Percentiles rank a stretch among this genome's conserved stretches.
phyloP scores from a whole-genome alignment of 2,888 invertebrate species.

The Kuschelorhynchus macadamiae region DNA sequence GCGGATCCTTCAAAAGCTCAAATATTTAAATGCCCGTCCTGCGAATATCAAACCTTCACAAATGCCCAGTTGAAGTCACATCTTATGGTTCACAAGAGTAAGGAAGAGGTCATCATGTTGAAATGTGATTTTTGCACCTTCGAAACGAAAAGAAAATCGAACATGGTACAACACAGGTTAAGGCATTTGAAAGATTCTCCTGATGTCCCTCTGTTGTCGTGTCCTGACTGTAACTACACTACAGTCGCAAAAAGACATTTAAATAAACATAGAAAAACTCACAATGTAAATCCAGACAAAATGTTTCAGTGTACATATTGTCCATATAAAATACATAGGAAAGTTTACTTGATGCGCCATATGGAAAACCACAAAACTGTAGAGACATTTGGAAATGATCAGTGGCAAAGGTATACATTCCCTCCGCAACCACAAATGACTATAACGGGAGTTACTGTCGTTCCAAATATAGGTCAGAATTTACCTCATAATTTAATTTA shows the following conservation, averaged over 20 bases:
- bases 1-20: conserved; percentile 42
- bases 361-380: conserved; percentile 45
- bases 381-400: conserved; percentile 39
- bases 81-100: conserved; percentile 46
- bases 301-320: conserved; percentile 48
- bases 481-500: conserved; percentile 33
- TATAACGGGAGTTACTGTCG: conserved; percentile 44
- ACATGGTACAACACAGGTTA: conserved; percentile 45
- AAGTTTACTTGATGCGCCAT: conserved; percentile 44
- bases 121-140: conserved; percentile 46
- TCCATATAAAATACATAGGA: conserved; percentile 45
- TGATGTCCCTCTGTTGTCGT: conserved; percentile 43
- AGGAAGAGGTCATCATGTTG: conserved; percentile 44
- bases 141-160: conserved; percentile 46
- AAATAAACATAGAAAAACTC: conserved; percentile 45
- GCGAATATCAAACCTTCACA: conserved; percentile 45
- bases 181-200: conserved; percentile 46
- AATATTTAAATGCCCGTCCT: conserved; percentile 43
- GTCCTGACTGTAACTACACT: conserved; percentile 46
- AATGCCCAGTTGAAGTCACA: conserved; percentile 46
- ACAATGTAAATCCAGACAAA: conserved; percentile 47
- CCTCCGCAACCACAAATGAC: conserved; percentile 36
- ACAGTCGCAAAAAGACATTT: conserved; percentile 45
- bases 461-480: conserved; percentile 42
- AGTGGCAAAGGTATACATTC: conserved; percentile 43